Conservation (phyloP, 2,888 invertebrate species). For the Alsophila aescularia region DNA sequence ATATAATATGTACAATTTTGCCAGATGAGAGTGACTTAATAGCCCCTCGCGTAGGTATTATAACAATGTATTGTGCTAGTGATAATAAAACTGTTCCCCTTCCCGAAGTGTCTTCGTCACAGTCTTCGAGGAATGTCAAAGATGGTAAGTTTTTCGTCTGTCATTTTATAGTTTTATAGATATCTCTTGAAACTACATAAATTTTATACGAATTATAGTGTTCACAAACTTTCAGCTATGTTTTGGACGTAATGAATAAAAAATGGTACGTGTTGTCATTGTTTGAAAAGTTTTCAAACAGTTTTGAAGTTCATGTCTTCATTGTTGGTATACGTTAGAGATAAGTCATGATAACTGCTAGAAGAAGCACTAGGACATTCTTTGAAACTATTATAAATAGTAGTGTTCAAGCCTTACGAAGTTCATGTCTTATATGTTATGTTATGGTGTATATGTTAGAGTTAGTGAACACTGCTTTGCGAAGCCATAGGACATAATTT, state of each 20-base stretch:
- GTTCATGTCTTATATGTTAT: no score
- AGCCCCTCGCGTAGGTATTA: slow-evolving; percentile 55
- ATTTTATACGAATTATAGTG: neutral
- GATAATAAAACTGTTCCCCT: slow-evolving; percentile 88
- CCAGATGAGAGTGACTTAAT: slow-evolving; percentile 85
- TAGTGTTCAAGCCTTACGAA: no score
- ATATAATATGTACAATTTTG: slow-evolving; percentile 76
- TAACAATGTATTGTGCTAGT: slow-evolving; percentile 89
- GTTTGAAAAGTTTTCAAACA: slow-evolving; percentile 37
- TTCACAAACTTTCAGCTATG: neutral
- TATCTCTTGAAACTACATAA: slow-evolving; percentile 9
- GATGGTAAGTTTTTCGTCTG: slow-evolving; percentile 87
- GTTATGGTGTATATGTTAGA: no score
- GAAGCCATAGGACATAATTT: no score
- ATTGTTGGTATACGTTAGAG: no score
- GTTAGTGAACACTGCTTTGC: no score
- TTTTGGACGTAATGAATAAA: neutral
- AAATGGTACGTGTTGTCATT: slow-evolving; percentile 13
- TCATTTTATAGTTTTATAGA: slow-evolving; percentile 39
- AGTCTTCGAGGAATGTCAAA: slow-evolving; percentile 89
- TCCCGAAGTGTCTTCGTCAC: slow-evolving; percentile 89
- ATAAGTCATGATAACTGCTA: no score
- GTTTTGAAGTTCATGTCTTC: slow-evolving; percentile 30
- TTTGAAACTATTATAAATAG: no score
- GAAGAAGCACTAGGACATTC: no score